Evolutionary conservation across 1,140 invertebrate species (phyloP).

Genomic region (Tigriopus japonicus): DNA sequence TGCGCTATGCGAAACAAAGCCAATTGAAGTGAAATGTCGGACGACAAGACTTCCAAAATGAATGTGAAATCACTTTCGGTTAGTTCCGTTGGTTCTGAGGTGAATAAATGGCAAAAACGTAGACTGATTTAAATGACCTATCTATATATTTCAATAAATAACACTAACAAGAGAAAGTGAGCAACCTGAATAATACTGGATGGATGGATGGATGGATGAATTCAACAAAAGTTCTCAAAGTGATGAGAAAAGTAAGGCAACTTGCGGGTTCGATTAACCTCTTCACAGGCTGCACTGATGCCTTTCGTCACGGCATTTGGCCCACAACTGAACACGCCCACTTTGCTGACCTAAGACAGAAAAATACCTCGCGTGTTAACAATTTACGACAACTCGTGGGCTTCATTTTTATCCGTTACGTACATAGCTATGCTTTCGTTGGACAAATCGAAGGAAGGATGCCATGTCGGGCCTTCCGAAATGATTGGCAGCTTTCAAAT

Average conservation of each 20-base stretch:
- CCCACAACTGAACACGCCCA: slow-evolving; percentile 92
- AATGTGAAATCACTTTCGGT: no score
- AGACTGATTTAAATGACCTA: no score
- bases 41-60: no score
- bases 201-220: background rate
- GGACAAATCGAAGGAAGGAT: slow-evolving; percentile 88
- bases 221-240: slow-evolving; percentile 69
- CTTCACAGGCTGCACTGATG: slow-evolving; percentile 83
- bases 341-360: slow-evolving; percentile 65
- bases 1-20: no score
- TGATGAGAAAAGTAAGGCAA: slow-evolving; percentile 94
- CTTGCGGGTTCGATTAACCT: slow-evolving; percentile 76
- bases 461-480: slow-evolving; percentile 96
- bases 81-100: no score
- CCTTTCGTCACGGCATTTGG: slow-evolving; percentile 85
- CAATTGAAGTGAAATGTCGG: no score
- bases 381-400: background rate
- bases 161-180: no score
- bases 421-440: slow-evolving; percentile 92
- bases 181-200: no score
- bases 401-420: slow-evolving; percentile 28
- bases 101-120: no score
- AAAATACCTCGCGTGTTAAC: background rate
- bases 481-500: slow-evolving; percentile 90
- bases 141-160: no score